These are phyloP conservation scores for Gymnorhina tibicen DNA, from an alignment of 2,113 vertebrate species.

Conservation along the genomic window DNA sequence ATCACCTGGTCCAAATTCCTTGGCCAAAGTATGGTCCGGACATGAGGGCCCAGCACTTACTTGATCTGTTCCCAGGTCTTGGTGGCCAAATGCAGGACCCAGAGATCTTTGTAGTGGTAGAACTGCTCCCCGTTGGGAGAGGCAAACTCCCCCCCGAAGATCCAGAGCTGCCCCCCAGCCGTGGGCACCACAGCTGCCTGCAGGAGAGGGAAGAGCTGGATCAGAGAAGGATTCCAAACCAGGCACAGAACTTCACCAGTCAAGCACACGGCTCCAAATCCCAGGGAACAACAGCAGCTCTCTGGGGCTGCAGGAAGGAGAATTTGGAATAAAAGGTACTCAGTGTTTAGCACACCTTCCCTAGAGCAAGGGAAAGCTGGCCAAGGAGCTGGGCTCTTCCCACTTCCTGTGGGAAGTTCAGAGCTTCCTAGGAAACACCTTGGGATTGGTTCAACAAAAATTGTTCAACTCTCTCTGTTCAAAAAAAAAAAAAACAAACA, in stretches of 20 bases:
- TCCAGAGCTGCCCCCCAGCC: slow-evolving; percentile 90
- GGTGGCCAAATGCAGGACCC: slow-evolving; percentile 91
- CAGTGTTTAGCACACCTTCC: neutral
- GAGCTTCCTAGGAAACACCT: neutral
- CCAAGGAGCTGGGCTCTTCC: neutral
- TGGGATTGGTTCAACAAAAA: neutral
- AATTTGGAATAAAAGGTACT: neutral
- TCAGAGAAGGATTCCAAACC: neutral
- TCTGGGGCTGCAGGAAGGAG: neutral
- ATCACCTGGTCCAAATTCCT: neutral
- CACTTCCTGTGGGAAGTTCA: neutral
- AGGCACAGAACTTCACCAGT: neutral
- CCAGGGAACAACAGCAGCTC: neutral
- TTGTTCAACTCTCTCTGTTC: neutral
- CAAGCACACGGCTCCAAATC: neutral
- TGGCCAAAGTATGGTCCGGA: rapidly evolving
- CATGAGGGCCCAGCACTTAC: slow-evolving; percentile 65
- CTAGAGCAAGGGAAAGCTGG: neutral
- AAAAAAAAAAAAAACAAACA: neutral
- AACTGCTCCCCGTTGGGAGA: slow-evolving; percentile 93
- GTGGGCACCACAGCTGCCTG: slow-evolving; percentile 89
- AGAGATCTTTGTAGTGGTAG: slow-evolving; percentile 97
- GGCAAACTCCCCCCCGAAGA: slow-evolving; percentile 97
- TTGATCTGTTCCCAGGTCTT: slow-evolving; percentile 94
- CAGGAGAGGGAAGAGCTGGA: neutral